phyloP scores from a whole-genome alignment of 1,140 invertebrate species.

The Drosophila seguyi region DNA sequence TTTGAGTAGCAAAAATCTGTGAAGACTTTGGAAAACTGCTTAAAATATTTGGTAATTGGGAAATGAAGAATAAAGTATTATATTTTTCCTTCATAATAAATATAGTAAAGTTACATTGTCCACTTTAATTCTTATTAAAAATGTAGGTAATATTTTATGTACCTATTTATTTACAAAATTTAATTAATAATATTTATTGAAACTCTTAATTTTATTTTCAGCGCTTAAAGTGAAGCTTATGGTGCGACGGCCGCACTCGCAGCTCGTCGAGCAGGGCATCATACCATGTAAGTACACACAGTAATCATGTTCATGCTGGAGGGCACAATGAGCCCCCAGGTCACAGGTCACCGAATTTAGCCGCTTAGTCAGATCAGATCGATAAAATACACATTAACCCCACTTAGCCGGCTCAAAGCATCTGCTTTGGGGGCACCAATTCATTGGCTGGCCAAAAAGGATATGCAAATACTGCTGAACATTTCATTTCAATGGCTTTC shows the following conservation, averaged over 20 bases:
- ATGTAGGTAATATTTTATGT: not conserved
- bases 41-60: not conserved
- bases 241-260: conserved; percentile 96
- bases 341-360: conserved; percentile 24
- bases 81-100: no score
- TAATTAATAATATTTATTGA: conserved; percentile 6
- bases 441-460: conserved; percentile 53
- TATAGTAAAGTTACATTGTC: not conserved
- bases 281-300: conserved; percentile 96
- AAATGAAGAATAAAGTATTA: no score
- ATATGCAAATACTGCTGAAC: conserved; percentile 75
- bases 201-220: conserved; percentile 88
- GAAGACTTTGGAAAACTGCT: not conserved
- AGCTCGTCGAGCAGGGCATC: conserved; percentile 98
- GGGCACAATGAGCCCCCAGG: not conserved
- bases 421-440: conserved; percentile 32
- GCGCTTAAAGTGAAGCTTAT: conserved; percentile 98
- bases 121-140: not conserved
- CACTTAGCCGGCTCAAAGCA: conserved; percentile 59
- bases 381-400: conserved; percentile 73
- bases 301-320: not conserved
- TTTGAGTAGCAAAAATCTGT: not conserved
- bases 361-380: conserved; percentile 54
- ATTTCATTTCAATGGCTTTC: conserved; percentile 69
- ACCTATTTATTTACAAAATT: not conserved